phyloP scores from a whole-genome alignment of 2,113 vertebrate species.

The Damaliscus lunatus region DNA sequence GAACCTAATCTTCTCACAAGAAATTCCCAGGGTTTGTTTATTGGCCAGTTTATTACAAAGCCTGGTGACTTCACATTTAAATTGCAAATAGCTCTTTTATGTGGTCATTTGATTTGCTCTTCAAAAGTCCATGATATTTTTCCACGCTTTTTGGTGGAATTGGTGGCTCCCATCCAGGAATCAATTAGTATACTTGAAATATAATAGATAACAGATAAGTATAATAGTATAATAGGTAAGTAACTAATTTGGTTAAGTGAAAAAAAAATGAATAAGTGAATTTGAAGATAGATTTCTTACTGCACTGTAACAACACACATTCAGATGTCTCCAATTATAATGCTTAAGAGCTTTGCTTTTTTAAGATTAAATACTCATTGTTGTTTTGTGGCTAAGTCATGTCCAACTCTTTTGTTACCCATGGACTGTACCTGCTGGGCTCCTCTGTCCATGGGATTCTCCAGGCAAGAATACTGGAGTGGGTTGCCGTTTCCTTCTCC shows the following conservation, averaged over 20 bases:
- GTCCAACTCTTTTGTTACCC: neutral
- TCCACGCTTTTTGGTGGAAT: neutral
- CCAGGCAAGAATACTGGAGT: neutral
- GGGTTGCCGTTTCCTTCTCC: neutral
- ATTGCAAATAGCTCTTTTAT: constrained; percentile 42
- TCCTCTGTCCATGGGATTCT: neutral
- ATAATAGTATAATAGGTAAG: neutral
- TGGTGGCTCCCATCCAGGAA: constrained; percentile 11
- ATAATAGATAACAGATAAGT: neutral
- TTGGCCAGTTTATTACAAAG: constrained; percentile 19
- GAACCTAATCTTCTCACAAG: neutral
- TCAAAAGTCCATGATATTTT: constrained; percentile 47
- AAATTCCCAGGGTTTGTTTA: neutral
- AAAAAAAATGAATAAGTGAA: constrained; percentile 24
- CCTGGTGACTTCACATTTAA: constrained; percentile 21
- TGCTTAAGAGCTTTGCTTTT: neutral
- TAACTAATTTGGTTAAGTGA: neutral
- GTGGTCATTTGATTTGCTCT: constrained; percentile 43
- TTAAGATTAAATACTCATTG: neutral
- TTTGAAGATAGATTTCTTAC: neutral
- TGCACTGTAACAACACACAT: neutral
- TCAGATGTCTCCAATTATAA: constrained; percentile 16
- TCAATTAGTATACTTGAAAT: neutral
- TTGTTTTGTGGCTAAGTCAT: neutral
- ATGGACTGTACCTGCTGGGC: neutral